These are phyloP conservation scores for Nannoperca obscura DNA, from an alignment of 2,797 vertebrate genomes.

Conservation along the genomic window DNA sequence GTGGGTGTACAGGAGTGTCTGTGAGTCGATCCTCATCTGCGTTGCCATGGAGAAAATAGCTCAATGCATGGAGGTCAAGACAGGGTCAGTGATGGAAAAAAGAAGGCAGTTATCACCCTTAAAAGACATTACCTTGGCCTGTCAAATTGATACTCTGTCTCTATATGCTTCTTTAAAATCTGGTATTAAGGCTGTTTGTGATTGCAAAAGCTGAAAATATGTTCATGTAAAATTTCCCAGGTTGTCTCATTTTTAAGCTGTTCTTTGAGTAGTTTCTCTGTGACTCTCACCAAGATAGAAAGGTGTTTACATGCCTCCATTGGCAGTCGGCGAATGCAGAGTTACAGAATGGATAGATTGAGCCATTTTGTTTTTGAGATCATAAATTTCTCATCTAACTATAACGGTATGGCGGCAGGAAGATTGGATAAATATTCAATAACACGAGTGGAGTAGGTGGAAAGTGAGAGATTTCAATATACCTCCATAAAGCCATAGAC, in stretches of 20 bases:
- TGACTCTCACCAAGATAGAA: conserved; percentile 34
- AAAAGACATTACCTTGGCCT: conserved; percentile 29
- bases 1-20: conserved; percentile 37
- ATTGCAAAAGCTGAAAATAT: conserved; percentile 40
- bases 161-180: conserved; percentile 9
- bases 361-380: conserved; percentile 64
- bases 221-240: conserved; percentile 17
- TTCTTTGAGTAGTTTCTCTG: conserved; percentile 21
- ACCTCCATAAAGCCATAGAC: conserved; percentile 64
- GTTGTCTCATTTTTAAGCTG: conserved; percentile 32
- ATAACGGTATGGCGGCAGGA: conserved; percentile 43
- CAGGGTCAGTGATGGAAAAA: conserved; percentile 37
- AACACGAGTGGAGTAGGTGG: conserved; percentile 45
- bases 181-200: conserved; percentile 6
- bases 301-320: conserved; percentile 59
- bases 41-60: conserved; percentile 61
- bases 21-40: conserved; percentile 32
- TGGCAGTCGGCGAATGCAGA: conserved; percentile 34
- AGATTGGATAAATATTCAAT: conserved; percentile 74
- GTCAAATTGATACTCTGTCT: conserved; percentile 27
- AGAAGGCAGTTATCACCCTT: conserved; percentile 38
- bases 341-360: conserved; percentile 59
- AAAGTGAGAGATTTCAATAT: conserved; percentile 71
- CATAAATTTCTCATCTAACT: conserved; percentile 73
- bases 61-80: conserved; percentile 48